Base-by-base conservation (phyloP, 2,888 invertebrate genomes). In the Lasioglossum figueresi region DNA sequence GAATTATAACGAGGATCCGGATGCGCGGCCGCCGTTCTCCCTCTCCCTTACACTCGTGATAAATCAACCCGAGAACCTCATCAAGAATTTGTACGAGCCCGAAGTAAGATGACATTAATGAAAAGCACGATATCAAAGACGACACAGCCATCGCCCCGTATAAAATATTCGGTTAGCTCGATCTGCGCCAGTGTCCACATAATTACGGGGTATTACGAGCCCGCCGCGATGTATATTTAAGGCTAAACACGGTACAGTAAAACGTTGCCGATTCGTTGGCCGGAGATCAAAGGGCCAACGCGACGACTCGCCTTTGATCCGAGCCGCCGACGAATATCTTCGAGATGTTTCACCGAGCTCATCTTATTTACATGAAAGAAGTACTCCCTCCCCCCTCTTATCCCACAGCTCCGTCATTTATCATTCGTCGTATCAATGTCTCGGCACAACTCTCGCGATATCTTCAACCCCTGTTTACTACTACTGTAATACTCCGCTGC, bases 1-100 rank as follows among this genome's bases (percentile, higher is more conserved):
- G 48, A 77, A 70, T 77, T 77, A 76, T 66, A 45, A 76, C n/a
- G 48, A 66, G 45, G 23, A 37, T 76, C 37, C 68, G 37, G 77
- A 48, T 19, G 48, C 19, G 40, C 34, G 31, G 63, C 34, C 19
- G 31, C 8, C 16, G 31, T 31, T 34, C 63, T 3, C 31, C 23
- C n/a, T 56, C n/a, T 56, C 12, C 1, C 56, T 71, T 6, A 27
- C 6, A 27, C 48, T 23, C 2, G 3, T 3, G 48, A 77, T 77
- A 68, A 48, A 68, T 68, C 37, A 76, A 70, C 73, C 19, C 48
- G 2, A 34, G 34, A 52, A 1, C 2, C 31, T 73, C 23, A 48
- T 52, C 48, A 34, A 34, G 31, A 63, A 63, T 31, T 45, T 43
- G 31, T 63, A 34, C 40, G 12, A 14, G 27, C 31, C 59, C 1